Base-by-base conservation (phyloP, 1,140 invertebrate genomes). In the Heliconius hermathena region DNA sequence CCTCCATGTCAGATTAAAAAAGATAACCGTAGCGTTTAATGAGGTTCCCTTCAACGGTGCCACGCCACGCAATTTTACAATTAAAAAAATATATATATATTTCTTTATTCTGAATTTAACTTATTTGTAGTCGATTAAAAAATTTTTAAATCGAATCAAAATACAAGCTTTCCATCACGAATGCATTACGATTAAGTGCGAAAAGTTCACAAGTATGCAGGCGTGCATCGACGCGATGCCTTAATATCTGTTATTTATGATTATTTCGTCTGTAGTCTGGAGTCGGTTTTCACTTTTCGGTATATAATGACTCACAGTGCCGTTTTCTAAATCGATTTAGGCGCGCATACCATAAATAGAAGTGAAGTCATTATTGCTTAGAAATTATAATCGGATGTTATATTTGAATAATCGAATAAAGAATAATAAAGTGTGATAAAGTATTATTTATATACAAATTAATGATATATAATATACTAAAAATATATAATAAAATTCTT, bases 201-300 rank as follows among this genome's bases (percentile, higher is more conserved):
- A 66, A 66, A 66, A 66, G 22, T 66, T 2, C 9, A 26, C 26
- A 66, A 33, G 29, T 3, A 66, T 66, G 60, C 60, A 66, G 60
- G 54, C n/a, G 54, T 16, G 26, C 60, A 29, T 66, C 60, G 36
- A 76, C 29, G 60, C 66, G 13, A 20, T 16, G 49, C 49, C 18
- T 76, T 41, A 20, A 76, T 18, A 66, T 71, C 20, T 76, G 36
- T 54, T 20, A 76, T 70, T 76, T 70, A 70, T 70, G 60, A 70
- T 60, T 9, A 70, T 76, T 76, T 70, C 33, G 60, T 76, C 57
- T 76, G 54, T 60, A 22, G 52, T 22, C 38, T 41, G 71, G 9
- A 66, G 26, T 66, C 11, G 8, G 60, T 66, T 66, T 66, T 66
- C 60, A 66, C 60, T 66, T 66, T 66, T 66, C 60, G 60, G 60